Percentiles rank a stretch among this genome's conserved stretches.
Evolutionary conservation across 2,888 invertebrate species (phyloP).

Genomic region (Beris morrisii): DNA sequence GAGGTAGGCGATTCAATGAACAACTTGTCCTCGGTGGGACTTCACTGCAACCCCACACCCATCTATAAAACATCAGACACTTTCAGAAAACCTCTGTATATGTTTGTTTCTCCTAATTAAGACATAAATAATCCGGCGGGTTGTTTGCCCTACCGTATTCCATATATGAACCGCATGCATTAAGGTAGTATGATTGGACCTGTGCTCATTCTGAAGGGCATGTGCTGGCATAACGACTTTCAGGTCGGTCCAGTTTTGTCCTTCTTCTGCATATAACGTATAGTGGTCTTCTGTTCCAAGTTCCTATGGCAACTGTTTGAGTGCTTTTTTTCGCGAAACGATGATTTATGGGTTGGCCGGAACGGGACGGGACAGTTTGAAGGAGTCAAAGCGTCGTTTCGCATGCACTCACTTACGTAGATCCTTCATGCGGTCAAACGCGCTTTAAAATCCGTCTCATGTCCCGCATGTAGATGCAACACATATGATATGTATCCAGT

Average conservation of each 20-base stretch:
- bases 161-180: too few species aligned
- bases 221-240: neutral
- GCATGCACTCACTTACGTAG: neutral
- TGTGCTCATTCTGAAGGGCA: neutral
- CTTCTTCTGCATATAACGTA: too few species aligned
- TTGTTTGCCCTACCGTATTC: neutral
- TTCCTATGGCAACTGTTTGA: too few species aligned
- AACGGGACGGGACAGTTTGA: too few species aligned
- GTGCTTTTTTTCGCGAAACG: too few species aligned
- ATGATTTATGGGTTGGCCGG: neutral
- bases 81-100: neutral
- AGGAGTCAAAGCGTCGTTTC: neutral
- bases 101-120: conserved; percentile 20
- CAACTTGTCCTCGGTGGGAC: too few species aligned
- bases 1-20: too few species aligned
- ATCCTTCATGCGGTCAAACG: neutral
- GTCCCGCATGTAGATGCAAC: neutral
- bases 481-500: neutral
- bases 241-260: too few species aligned
- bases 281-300: too few species aligned
- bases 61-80: too few species aligned
- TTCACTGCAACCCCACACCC: too few species aligned
- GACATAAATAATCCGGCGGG: conserved; percentile 11
- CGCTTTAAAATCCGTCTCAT: neutral
- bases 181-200: neutral